Evolutionary conservation across 2,113 vertebrate genomes (phyloP), one percentile per base, ranked within the genome.

Genomic region (Plecotus auritus): DNA sequence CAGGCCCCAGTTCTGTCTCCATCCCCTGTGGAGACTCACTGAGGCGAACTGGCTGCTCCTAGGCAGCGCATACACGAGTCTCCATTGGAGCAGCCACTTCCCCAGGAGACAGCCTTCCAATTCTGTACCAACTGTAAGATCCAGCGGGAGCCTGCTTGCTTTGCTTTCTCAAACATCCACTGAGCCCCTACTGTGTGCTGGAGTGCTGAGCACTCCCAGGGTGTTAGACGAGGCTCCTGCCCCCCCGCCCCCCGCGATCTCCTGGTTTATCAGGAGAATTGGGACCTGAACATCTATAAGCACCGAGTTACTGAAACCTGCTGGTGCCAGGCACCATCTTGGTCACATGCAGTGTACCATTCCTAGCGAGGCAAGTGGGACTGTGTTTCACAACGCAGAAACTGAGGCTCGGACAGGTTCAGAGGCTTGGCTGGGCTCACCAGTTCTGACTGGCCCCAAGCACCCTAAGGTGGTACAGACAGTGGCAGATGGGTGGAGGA

Each of bases 21-120:
- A n/a, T 40, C 47, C 54, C 90, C 69, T 1, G 26, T 5, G 70
- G 78, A 95, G 82, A 85, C 42, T 66, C 91, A 82, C 51, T 42
- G 91, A 80, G 69, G 56, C 0, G 13, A 59, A 49, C 51, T 61
- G 20, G 59, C 72, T 13, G 61, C 61, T 74, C 26, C 30, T 4
- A 3, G 28, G 82, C 32, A 28, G n/a, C 3, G 2, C 14, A 1
- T 1, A 16, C 73, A n/a, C 1, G 9, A 30, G 28, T 22, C 59
- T 88, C 67, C 59, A 2, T 67, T 5, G 82, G 59, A 86, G 32
- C 14, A 1, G 40, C 26, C 47, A 64, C 56, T 49, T 54, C 30
- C 83, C 93, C 47, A 20, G 40, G 20, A 88, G 82, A 23, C 14
- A 22, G 40, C 37, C 56, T 61, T 89, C 40, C 49, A 26, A 47